Percentiles rank a stretch among this genome's conserved stretches.
These are phyloP conservation scores for Scytalopus superciliaris DNA, from an alignment of 2,113 vertebrate genomes.

Conservation along the genomic window DNA sequence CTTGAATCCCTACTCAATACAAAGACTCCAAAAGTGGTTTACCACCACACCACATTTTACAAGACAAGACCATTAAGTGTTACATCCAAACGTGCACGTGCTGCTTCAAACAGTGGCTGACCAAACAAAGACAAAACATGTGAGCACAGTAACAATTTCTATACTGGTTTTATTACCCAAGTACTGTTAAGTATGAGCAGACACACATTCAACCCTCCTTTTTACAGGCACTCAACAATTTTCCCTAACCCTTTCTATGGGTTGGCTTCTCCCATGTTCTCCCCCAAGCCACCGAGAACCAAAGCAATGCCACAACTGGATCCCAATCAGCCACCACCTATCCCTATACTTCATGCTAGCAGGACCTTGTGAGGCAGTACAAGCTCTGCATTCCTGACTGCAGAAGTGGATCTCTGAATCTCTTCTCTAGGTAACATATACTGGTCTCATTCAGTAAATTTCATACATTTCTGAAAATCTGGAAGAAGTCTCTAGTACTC, in stretches of 20 bases:
- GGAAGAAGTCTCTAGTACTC: not conserved
- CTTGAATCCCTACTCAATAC: not conserved
- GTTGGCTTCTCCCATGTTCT: not conserved
- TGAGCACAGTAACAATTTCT: not conserved
- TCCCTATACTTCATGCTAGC: rapidly evolving
- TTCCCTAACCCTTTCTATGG: rapidly evolving
- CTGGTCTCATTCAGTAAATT: rapidly evolving
- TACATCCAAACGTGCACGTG: not conserved
- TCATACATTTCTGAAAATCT: not conserved
- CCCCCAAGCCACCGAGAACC: not conserved
- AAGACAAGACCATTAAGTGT: not conserved
- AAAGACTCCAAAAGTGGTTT: not conserved
- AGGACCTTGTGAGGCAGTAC: not conserved
- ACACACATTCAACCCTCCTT: rapidly evolving
- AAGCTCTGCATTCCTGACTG: not conserved
- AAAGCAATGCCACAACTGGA: rapidly evolving
- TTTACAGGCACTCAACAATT: not conserved
- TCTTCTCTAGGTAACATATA: not conserved
- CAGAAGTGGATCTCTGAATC: not conserved
- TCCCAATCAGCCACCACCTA: not conserved
- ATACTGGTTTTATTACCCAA: not conserved
- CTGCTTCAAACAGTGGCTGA: not conserved
- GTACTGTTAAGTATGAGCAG: not conserved
- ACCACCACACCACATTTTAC: not conserved
- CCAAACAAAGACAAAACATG: not conserved